Percentiles rank a stretch among this genome's conserved stretches.
These are phyloP conservation scores for Amphiprion ocellaris DNA, from an alignment of 2,113 vertebrate species.

Conservation along the genomic window DNA sequence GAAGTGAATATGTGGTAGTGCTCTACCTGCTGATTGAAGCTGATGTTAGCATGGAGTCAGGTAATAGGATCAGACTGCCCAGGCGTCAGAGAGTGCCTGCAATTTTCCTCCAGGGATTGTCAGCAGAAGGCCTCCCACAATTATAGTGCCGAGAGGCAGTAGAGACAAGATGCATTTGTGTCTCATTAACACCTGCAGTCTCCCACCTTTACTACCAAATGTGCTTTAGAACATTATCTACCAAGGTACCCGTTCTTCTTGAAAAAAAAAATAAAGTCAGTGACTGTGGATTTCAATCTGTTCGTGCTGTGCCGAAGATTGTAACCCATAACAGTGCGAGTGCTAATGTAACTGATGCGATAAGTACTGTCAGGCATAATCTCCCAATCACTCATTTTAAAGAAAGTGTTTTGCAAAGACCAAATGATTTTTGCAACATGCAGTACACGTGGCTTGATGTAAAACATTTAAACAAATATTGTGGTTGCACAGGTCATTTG, in stretches of 20 bases:
- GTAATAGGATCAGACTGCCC: conserved; percentile 80
- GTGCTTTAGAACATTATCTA: conserved; percentile 38
- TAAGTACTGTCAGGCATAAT: too few relatives aligned
- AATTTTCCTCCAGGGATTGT: conserved; percentile 72
- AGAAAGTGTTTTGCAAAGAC: background rate
- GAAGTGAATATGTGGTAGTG: conserved; percentile 29
- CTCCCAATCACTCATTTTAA: background rate
- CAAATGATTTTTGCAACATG: background rate
- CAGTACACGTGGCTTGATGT: background rate
- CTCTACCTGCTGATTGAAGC: conserved; percentile 75
- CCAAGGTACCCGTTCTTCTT: background rate
- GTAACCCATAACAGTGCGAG: background rate
- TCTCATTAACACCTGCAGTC: conserved; percentile 75
- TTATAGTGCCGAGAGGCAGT: conserved; percentile 70
- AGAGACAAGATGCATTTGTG: conserved; percentile 66
- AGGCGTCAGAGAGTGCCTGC: conserved; percentile 65
- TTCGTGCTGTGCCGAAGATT: background rate
- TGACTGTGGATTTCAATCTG: background rate
- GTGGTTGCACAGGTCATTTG: background rate
- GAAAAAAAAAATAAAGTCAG: background rate
- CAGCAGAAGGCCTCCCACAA: conserved; percentile 76
- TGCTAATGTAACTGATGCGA: background rate
- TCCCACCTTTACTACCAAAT: conserved; percentile 60
- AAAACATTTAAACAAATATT: background rate
- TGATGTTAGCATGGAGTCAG: conserved; percentile 73